Evolutionary conservation across 2,113 vertebrate genomes (phyloP).

Genomic region (Syngnathus floridae): DNA sequence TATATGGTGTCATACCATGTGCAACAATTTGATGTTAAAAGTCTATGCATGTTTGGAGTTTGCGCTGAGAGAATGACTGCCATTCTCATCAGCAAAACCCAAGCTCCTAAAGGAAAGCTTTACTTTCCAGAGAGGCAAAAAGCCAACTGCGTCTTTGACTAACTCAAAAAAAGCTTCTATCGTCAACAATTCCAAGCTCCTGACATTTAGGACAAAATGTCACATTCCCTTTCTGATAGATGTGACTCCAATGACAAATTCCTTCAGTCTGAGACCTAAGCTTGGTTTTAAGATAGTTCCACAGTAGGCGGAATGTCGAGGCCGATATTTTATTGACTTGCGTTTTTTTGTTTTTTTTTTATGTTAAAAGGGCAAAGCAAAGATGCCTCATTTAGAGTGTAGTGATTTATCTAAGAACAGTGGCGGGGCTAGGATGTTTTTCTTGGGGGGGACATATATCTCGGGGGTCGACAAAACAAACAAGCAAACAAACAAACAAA

Average conservation of each 20-base stretch:
- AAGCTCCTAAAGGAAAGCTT: conserved; percentile 40
- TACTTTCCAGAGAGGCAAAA: conserved; percentile 15
- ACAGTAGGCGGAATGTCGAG: conserved; percentile 34
- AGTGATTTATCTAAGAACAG: conserved; percentile 62
- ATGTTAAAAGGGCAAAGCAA: conserved; percentile 56
- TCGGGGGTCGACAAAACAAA: too few relatives aligned
- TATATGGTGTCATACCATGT: conserved; percentile 52
- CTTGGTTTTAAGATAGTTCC: conserved; percentile 54
- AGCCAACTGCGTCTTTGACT: conserved; percentile 32
- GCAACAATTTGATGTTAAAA: conserved; percentile 48
- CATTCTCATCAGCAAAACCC: conserved; percentile 49
- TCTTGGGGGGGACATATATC: too few relatives aligned
- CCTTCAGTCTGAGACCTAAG: conserved; percentile 29
- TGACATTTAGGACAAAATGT: conserved; percentile 45
- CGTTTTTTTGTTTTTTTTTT: conserved; percentile 39
- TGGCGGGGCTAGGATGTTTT: too few relatives aligned
- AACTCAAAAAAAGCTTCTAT: conserved; percentile 34
- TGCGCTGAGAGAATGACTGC: conserved; percentile 36
- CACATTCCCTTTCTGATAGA: conserved; percentile 56
- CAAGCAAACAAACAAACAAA: too few relatives aligned
- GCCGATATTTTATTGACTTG: conserved; percentile 50
- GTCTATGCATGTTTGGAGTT: conserved; percentile 20
- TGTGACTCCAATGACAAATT: conserved; percentile 19
- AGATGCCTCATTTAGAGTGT: conserved; percentile 57
- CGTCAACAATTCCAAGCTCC: conserved; percentile 20